phyloP scores from a whole-genome alignment of 1,140 invertebrate species.

The Copidosoma floridanum region DNA sequence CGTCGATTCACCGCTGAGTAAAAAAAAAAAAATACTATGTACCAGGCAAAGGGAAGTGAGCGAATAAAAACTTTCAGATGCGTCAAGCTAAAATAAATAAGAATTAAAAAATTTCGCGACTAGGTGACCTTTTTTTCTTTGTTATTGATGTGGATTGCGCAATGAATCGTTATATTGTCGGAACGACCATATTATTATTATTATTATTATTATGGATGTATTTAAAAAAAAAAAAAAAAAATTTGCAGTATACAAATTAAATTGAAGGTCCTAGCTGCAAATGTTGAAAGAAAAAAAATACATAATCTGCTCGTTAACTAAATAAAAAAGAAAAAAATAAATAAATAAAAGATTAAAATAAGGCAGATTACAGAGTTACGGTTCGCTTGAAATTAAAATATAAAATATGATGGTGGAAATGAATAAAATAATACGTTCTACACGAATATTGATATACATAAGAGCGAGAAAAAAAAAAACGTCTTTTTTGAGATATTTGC shows the following conservation, averaged over 20 bases:
- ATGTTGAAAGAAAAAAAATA: conserved; percentile 6
- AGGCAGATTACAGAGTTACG: too few relatives aligned
- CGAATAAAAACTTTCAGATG: too few relatives aligned
- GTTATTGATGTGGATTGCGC: too few relatives aligned
- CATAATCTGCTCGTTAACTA: not conserved
- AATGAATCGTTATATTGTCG: too few relatives aligned
- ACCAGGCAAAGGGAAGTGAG: too few relatives aligned
- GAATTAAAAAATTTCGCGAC: not conserved
- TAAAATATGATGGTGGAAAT: not conserved
- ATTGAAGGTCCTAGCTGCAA: conserved; percentile 5
- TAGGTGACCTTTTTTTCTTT: not conserved
- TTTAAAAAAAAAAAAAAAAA: not conserved
- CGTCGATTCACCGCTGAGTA: not conserved
- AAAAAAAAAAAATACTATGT: too few relatives aligned
- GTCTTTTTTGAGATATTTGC: conserved; percentile 16
- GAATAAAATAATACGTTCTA: conserved; percentile 3
- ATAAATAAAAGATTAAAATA: conserved; percentile 3
- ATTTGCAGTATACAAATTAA: conserved; percentile 1
- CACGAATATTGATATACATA: too few relatives aligned
- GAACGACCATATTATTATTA: too few relatives aligned
- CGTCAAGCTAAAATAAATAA: conserved; percentile 2
- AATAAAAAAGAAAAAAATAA: not conserved
- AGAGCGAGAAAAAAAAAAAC: not conserved
- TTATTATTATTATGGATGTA: conserved; percentile 2
- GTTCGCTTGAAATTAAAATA: conserved; percentile 1